Conservation (phyloP, 2,888 invertebrate genomes). For the Cylloceria caligata region DNA sequence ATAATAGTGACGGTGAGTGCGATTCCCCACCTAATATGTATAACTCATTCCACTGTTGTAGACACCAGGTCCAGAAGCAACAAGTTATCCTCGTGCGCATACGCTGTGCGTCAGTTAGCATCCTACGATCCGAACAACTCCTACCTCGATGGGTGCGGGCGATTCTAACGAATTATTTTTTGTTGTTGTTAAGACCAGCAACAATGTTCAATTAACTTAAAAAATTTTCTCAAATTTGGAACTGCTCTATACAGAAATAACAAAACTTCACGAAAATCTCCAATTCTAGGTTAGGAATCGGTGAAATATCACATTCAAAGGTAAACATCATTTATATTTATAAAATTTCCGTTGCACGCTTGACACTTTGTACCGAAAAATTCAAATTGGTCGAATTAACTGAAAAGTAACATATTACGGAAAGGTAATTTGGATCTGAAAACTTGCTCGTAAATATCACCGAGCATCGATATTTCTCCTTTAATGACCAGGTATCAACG, state of each 20-base stretch:
- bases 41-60: not conserved
- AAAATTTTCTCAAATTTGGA: not conserved
- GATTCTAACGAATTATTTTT: too few relatives aligned
- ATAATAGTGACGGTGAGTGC: not conserved
- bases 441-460: not conserved
- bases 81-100: constrained; percentile 1
- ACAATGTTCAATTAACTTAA: too few relatives aligned
- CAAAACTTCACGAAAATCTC: not conserved
- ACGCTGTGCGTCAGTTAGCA: not conserved
- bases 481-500: too few relatives aligned
- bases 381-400: not conserved
- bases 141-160: too few relatives aligned
- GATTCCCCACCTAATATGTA: not conserved
- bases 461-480: too few relatives aligned
- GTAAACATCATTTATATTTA: constrained; percentile 1
- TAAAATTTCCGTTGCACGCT: not conserved
- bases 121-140: not conserved
- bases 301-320: not conserved
- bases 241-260: too few relatives aligned
- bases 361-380: constrained; percentile 1
- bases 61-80: not conserved
- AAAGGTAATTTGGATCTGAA: not conserved
- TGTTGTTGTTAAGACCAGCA: too few relatives aligned
- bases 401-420: not conserved
- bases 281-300: constrained; percentile 3